Evolutionary conservation across 2,888 invertebrate species (phyloP).

Genomic region (Erebia aethiops): DNA sequence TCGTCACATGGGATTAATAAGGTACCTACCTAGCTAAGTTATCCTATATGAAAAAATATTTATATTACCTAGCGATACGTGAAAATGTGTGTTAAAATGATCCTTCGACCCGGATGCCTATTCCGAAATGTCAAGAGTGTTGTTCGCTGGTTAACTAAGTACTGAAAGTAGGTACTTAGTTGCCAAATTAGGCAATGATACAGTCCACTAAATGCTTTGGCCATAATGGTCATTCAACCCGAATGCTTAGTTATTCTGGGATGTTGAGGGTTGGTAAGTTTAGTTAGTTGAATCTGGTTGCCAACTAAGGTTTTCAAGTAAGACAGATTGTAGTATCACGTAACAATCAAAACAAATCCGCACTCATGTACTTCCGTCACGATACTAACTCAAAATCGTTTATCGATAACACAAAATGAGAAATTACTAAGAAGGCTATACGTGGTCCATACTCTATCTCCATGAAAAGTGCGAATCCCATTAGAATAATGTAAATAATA

Average conservation of each 20-base stretch:
- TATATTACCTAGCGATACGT: neutral
- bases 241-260: neutral
- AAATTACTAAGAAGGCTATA: neutral
- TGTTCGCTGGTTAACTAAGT: too few relatives aligned
- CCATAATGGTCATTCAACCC: neutral
- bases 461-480: conserved; percentile 15
- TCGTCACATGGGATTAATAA: neutral
- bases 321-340: neutral
- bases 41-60: neutral
- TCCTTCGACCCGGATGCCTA: neutral
- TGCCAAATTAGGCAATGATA: too few relatives aligned
- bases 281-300: neutral
- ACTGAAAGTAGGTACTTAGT: too few relatives aligned
- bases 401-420: neutral
- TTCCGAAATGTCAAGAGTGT: neutral
- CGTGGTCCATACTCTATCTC: neutral
- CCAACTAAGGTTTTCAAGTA: neutral
- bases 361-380: neutral
- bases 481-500: conserved; percentile 60
- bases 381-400: neutral
- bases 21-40: neutral
- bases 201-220: too few relatives aligned
- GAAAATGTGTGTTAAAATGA: too few relatives aligned
- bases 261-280: neutral
- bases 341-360: conserved; percentile 16